phyloP scores from a whole-genome alignment of 2,888 invertebrate genomes.

The Plemyria rubiginata region DNA sequence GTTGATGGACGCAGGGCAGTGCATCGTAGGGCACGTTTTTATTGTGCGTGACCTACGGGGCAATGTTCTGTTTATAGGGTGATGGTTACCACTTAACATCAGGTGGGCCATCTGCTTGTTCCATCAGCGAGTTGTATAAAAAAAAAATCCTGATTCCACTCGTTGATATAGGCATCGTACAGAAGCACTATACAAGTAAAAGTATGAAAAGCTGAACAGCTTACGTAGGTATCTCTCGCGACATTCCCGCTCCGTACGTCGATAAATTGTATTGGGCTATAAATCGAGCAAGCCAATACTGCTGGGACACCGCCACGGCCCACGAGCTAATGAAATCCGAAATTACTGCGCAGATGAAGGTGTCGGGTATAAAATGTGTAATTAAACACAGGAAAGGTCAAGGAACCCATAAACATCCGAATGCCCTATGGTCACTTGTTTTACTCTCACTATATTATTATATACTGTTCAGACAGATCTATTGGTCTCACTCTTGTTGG shows the following conservation, averaged over 20 bases:
- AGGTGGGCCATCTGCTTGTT: too few species aligned
- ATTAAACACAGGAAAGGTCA: constrained; percentile 20
- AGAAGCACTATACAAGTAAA: background rate
- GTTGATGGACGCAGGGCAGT: too few species aligned
- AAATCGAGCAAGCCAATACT: constrained; percentile 63
- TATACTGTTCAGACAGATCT: too few species aligned
- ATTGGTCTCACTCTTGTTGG: too few species aligned
- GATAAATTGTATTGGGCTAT: constrained; percentile 64
- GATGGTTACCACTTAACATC: too few species aligned
- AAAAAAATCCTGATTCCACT: too few species aligned
- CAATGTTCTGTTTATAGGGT: too few species aligned
- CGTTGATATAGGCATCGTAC: background rate
- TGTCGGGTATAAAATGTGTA: constrained; percentile 31
- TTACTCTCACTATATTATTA: background rate
- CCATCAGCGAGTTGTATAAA: too few species aligned
- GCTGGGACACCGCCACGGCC: constrained; percentile 32
- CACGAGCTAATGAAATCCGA: constrained; percentile 50
- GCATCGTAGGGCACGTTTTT: too few species aligned
- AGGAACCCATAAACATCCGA: constrained; percentile 1
- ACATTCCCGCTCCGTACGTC: constrained; percentile 50
- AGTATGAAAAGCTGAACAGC: constrained; percentile 19
- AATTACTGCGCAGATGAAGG: constrained; percentile 35
- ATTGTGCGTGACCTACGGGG: too few species aligned
- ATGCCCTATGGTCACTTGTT: background rate
- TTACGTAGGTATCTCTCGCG: constrained; percentile 29